A percentile compares a stretch with the other conserved stretches of the same genome.
These are phyloP conservation scores for Mellivora capensis DNA, from an alignment of 2,113 vertebrate genomes.

Conservation along the genomic window DNA sequence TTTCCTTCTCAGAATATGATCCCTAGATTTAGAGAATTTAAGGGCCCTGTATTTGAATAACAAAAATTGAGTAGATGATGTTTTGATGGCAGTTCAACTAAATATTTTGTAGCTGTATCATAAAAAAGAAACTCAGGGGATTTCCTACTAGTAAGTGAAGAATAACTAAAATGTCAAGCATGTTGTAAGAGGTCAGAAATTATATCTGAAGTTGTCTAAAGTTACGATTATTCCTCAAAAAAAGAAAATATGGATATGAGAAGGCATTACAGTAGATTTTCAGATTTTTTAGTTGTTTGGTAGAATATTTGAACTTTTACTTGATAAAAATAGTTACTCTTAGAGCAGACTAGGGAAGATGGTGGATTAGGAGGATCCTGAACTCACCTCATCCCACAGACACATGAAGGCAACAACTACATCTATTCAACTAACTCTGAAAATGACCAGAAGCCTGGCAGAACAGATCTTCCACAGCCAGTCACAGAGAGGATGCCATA, in stretches of 20 bases:
- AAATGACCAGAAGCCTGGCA: neutral
- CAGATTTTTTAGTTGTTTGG: neutral
- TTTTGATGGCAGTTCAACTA: slow-evolving; percentile 23
- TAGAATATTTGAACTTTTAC: neutral
- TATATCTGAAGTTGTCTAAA: slow-evolving; percentile 43
- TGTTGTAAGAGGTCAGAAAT: slow-evolving; percentile 28
- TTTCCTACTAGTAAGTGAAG: slow-evolving; percentile 12
- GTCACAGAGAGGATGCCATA: neutral
- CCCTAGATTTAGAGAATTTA: neutral
- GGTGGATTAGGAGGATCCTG: neutral
- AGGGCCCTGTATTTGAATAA: neutral
- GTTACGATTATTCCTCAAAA: slow-evolving; percentile 39
- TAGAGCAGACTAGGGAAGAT: neutral
- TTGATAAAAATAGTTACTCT: neutral
- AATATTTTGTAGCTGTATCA: slow-evolving; percentile 47
- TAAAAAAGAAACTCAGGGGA: slow-evolving; percentile 42
- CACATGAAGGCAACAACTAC: neutral
- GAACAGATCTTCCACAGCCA: neutral
- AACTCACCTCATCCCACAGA: neutral
- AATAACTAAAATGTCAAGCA: neutral
- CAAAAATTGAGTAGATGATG: slow-evolving; percentile 12
- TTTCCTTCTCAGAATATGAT: slow-evolving; percentile 31
- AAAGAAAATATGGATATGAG: neutral
- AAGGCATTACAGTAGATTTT: neutral
- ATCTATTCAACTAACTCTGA: neutral